Evolutionary conservation across 2,113 vertebrate species (phyloP).

Genomic region (Cettia cetti): DNA sequence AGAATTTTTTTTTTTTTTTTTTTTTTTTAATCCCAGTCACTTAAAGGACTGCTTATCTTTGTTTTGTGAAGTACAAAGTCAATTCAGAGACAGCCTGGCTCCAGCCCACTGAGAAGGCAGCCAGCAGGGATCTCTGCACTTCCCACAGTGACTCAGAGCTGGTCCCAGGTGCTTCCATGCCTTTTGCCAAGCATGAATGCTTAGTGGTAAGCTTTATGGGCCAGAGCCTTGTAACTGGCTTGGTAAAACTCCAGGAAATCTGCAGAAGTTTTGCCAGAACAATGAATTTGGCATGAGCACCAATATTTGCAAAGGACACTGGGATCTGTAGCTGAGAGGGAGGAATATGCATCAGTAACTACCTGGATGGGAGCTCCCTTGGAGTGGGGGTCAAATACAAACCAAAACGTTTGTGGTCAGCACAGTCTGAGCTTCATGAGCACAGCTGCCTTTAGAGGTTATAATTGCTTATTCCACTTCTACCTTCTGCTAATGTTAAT

Average conservation of each 20-base stretch:
- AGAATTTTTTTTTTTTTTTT: not conserved
- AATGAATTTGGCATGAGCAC: not conserved
- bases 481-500: not conserved
- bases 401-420: not conserved
- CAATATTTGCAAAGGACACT: not conserved
- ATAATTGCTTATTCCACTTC: not conserved
- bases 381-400: not conserved
- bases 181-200: not conserved
- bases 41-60: not conserved
- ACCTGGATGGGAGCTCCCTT: not conserved
- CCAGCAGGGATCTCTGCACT: not conserved
- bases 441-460: not conserved
- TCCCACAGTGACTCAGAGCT: not conserved
- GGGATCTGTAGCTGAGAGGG: not conserved
- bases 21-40: not conserved
- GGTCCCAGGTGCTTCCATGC: not conserved
- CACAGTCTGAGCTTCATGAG: not conserved
- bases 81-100: not conserved
- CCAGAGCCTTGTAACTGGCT: not conserved
- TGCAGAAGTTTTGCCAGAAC: not conserved
- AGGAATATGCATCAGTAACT: not conserved
- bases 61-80: not conserved
- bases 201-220: not conserved
- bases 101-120: not conserved
- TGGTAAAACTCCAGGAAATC: not conserved